Evolutionary conservation across 2,113 vertebrate species (phyloP).

Genomic region (Podarcis cretensis): DNA sequence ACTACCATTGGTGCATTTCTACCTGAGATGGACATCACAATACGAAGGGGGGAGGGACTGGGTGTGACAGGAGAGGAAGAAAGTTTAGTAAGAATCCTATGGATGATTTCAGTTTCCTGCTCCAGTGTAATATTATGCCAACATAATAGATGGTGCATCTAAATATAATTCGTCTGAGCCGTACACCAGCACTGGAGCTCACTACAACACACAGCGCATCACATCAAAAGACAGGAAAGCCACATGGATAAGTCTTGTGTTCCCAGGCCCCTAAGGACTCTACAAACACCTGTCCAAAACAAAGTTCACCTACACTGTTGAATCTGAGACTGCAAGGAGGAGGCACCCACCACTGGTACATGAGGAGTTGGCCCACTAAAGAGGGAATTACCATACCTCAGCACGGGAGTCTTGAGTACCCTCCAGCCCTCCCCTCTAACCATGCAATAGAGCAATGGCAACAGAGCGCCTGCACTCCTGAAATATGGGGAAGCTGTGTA

Average conservation of each 20-base stretch:
- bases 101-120: background rate
- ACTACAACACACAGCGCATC: background rate
- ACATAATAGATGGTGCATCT: background rate
- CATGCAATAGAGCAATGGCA: background rate
- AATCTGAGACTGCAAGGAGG: background rate
- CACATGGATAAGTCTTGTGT: background rate
- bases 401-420: background rate
- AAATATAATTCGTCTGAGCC: too few species aligned
- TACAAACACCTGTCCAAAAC: background rate
- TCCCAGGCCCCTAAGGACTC: background rate
- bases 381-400: background rate
- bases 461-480: background rate
- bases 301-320: background rate
- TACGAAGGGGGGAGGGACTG: background rate
- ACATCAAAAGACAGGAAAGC: background rate
- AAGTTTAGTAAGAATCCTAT: background rate
- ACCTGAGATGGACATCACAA: background rate
- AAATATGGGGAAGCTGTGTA: background rate
- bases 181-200: background rate
- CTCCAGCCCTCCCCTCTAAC: background rate
- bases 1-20: background rate
- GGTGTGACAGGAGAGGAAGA: background rate
- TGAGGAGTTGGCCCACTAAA: background rate
- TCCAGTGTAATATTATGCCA: background rate
- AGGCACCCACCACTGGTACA: background rate